Conservation (phyloP, 1,140 invertebrate species). For the Macrobrachium nipponense region DNA sequence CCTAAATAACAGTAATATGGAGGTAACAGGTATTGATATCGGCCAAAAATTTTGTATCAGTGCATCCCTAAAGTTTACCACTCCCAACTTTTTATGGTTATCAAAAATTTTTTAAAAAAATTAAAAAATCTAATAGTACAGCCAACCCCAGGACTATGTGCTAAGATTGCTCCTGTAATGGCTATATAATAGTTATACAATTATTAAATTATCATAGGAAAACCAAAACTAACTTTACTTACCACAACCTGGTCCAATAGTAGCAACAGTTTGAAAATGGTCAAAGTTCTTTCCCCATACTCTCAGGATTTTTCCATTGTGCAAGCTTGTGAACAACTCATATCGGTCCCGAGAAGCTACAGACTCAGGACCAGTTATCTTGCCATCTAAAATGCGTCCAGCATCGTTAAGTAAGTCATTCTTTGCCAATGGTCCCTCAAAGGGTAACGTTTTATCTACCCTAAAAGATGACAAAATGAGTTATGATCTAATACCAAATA, state of each 20-base stretch:
- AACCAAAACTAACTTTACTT: conserved; percentile 67
- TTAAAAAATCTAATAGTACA: no score
- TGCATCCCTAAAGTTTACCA: no score
- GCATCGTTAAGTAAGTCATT: conserved; percentile 75
- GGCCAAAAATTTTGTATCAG: no score
- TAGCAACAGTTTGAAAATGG: conserved; percentile 73
- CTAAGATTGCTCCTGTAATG: no score
- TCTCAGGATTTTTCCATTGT: conserved; percentile 79
- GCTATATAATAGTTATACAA: no score
- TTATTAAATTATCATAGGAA: no score
- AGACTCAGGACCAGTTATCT: conserved; percentile 79
- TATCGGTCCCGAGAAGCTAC: conserved; percentile 74
- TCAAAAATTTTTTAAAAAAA: no score
- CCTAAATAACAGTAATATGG: no score
- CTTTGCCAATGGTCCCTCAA: conserved; percentile 73
- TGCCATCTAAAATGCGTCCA: conserved; percentile 74
- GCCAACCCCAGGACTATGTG: no score
- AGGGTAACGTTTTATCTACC: conserved; percentile 70
- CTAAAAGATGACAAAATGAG: conserved; percentile 68
- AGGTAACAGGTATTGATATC: no score
- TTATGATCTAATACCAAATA: background rate
- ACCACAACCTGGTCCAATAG: conserved; percentile 83
- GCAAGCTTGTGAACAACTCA: conserved; percentile 78
- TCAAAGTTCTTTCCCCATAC: conserved; percentile 72
- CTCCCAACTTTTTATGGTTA: no score